These are phyloP conservation scores for Hydra vulgaris DNA, from an alignment of 30 jellyfish, hydroid and myxozoan species.

Conservation along the genomic window DNA sequence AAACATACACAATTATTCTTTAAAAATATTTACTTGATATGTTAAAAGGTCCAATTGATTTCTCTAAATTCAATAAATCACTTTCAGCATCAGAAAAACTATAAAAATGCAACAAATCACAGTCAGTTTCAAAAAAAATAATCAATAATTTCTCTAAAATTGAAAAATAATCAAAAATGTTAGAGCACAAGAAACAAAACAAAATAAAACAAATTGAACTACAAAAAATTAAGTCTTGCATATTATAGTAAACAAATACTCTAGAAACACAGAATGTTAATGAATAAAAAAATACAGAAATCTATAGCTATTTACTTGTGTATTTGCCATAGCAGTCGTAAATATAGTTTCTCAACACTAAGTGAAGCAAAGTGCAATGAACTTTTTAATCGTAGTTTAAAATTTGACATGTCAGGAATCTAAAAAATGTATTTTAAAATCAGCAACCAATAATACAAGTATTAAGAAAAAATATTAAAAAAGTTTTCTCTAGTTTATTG, in stretches of 20 bases:
- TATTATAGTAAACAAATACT: no score
- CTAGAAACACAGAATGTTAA: no score
- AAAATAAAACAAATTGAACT: no score
- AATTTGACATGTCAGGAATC: slow-evolving; percentile 58
- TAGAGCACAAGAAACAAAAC: no score
- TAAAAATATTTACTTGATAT: slow-evolving; percentile 1
- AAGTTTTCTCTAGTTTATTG: no score
- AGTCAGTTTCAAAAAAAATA: no score
- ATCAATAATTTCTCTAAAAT: no score
- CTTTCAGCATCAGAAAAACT: neutral
- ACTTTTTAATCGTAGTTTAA: slow-evolving; percentile 42
- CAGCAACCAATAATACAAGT: neutral
- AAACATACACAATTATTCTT: no score
- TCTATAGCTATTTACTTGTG: no score
- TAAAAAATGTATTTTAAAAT: no score
- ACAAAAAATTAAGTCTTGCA: no score
- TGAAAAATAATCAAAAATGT: no score
- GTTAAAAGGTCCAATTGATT: neutral
- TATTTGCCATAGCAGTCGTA: slow-evolving; percentile 37
- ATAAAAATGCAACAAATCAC: neutral
- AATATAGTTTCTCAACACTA: slow-evolving; percentile 32
- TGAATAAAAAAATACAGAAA: neutral
- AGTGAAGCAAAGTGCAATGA: slow-evolving; percentile 46
- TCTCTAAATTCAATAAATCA: neutral
- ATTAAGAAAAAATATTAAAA: neutral